Conservation (phyloP, 2,797 vertebrate genomes). For the Harpagifer antarcticus region DNA sequence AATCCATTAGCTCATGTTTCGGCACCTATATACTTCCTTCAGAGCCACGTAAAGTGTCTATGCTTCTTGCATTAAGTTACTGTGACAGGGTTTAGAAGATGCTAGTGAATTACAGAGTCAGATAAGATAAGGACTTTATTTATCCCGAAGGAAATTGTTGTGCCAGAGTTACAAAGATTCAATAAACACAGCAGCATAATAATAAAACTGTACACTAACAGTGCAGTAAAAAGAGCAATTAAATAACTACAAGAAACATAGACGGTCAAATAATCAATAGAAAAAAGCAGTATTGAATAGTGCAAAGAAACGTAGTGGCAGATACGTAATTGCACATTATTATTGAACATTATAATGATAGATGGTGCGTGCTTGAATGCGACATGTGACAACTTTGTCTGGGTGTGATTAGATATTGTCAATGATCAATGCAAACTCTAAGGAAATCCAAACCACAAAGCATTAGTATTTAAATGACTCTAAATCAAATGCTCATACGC, state of each 20-base stretch:
- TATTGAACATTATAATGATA: too few species aligned
- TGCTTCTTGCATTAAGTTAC: slow-evolving; percentile 32
- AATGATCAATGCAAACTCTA: background rate
- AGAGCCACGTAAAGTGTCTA: slow-evolving; percentile 11
- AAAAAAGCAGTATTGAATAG: too few species aligned
- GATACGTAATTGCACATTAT: too few species aligned
- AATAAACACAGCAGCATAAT: too few species aligned
- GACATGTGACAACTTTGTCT: background rate
- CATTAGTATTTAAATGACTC: background rate
- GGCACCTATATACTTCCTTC: background rate
- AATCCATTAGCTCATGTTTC: slow-evolving; percentile 37
- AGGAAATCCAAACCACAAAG: background rate
- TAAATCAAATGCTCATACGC: background rate
- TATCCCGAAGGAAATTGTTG: too few species aligned
- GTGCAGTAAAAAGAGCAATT: too few species aligned
- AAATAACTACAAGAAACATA: too few species aligned
- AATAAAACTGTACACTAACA: too few species aligned
- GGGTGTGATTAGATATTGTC: background rate
- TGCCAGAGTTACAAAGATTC: too few species aligned
- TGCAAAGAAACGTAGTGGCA: too few species aligned
- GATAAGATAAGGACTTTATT: too few species aligned
- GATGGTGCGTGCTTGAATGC: background rate
- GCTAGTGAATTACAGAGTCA: slow-evolving; percentile 3
- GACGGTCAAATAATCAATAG: too few species aligned
- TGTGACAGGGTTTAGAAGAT: slow-evolving; percentile 14